These are phyloP conservation scores for Zosterops pallidus DNA, from an alignment of 2,113 vertebrate genomes.

Conservation along the genomic window DNA sequence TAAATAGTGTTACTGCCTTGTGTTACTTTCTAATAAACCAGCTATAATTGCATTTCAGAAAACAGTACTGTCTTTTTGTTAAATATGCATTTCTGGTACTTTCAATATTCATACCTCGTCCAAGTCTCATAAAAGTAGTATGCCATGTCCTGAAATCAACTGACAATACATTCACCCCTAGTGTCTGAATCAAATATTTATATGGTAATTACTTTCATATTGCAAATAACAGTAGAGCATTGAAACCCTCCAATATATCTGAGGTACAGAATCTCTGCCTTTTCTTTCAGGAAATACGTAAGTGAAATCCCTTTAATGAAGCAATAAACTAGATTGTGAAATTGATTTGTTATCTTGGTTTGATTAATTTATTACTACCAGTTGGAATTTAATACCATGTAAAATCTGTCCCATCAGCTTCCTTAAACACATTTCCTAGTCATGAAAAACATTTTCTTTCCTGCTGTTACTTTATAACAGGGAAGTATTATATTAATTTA, in stretches of 20 bases:
- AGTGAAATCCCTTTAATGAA: neutral
- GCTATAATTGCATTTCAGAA: neutral
- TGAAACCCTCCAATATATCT: neutral
- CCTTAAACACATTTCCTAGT: slow-evolving; percentile 1
- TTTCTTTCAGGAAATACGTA: neutral
- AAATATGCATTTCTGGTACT: neutral
- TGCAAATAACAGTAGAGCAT: neutral
- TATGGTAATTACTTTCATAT: neutral
- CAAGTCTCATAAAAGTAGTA: neutral
- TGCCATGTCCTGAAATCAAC: neutral
- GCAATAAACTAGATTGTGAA: neutral
- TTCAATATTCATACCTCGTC: neutral
- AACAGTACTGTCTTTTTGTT: neutral
- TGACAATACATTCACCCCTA: neutral
- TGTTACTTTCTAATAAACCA: neutral
- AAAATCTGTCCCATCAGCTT: neutral
- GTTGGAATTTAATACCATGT: slow-evolving; percentile 18
- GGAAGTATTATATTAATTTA: slow-evolving; percentile 33
- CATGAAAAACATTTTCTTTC: neutral
- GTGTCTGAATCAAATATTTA: slow-evolving; percentile 10
- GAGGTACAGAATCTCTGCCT: neutral
- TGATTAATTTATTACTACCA: slow-evolving; percentile 21
- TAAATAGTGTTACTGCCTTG: neutral
- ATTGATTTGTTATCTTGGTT: neutral
- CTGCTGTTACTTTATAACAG: slow-evolving; percentile 16